phyloP scores from a whole-genome alignment of 2,113 vertebrate species.

The Sebastes fasciatus region DNA sequence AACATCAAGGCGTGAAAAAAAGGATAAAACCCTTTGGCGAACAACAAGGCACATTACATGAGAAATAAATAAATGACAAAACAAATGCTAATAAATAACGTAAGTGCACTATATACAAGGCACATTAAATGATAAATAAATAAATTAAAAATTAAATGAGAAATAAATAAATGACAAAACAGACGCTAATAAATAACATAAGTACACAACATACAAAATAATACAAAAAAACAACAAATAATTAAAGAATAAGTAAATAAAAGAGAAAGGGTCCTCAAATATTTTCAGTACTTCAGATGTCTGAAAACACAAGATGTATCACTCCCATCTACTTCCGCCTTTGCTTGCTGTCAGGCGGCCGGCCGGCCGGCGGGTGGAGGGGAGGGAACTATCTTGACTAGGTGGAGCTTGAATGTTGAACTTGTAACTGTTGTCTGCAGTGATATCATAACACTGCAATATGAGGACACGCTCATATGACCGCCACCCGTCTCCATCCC shows the following conservation, averaged over 20 bases:
- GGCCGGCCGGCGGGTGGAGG: background rate
- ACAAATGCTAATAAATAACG: background rate
- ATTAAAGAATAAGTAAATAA: background rate
- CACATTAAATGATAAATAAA: background rate
- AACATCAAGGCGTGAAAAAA: background rate
- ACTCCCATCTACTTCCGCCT: slow-evolving; percentile 21
- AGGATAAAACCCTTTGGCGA: background rate
- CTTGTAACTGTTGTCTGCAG: slow-evolving; percentile 70
- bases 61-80: background rate
- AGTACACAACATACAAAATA: background rate
- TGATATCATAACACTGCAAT: slow-evolving; percentile 79
- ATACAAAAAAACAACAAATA: background rate
- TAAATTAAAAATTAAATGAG: too few relatives aligned
- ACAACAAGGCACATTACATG: background rate
- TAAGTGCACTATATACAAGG: too few relatives aligned
- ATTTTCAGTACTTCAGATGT: background rate
- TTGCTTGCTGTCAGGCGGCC: background rate
- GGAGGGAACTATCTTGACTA: slow-evolving; percentile 50
- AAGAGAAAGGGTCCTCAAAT: background rate
- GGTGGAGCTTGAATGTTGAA: slow-evolving; percentile 61
- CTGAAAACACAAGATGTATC: slow-evolving; percentile 6
- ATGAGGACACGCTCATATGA: slow-evolving; percentile 59
- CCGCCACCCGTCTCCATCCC: slow-evolving; percentile 45
- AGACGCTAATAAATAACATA: background rate
- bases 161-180: background rate